phyloP scores from a whole-genome alignment of 2,888 invertebrate genomes.

The Siphonodentalium dalli region DNA sequence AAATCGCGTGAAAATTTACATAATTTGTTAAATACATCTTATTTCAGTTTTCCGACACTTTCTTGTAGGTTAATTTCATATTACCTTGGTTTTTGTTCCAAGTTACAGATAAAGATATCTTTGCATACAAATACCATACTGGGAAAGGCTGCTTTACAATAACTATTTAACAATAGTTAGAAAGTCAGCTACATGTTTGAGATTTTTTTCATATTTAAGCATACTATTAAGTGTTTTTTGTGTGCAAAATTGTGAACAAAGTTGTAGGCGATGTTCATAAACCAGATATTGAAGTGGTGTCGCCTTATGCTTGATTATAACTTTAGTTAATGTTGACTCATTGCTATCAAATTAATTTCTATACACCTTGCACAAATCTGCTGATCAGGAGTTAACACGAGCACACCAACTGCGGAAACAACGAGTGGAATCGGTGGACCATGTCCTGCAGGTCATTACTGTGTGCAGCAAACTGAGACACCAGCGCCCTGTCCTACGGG shows the following conservation, averaged over 20 bases:
- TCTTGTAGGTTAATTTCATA: no score
- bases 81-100: no score
- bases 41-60: no score
- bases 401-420: constrained; percentile 49
- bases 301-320: no score
- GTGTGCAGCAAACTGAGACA: constrained; percentile 53
- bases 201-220: neutral
- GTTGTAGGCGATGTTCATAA: neutral
- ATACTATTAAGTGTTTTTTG: neutral
- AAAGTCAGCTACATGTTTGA: no score
- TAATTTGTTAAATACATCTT: no score
- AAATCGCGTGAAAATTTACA: no score
- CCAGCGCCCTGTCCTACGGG: constrained; percentile 55
- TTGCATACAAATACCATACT: no score
- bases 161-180: no score
- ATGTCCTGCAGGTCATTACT: constrained; percentile 59
- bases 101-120: no score
- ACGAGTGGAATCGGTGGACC: constrained; percentile 57
- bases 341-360: neutral
- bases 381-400: constrained; percentile 48
- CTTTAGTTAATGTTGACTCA: neutral
- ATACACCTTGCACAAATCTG: neutral
- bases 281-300: no score
- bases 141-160: no score
- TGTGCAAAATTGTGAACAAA: neutral